Evolutionary conservation across 2,797 vertebrate genomes (phyloP).

Genomic region (Bryconaethiops microstoma): DNA sequence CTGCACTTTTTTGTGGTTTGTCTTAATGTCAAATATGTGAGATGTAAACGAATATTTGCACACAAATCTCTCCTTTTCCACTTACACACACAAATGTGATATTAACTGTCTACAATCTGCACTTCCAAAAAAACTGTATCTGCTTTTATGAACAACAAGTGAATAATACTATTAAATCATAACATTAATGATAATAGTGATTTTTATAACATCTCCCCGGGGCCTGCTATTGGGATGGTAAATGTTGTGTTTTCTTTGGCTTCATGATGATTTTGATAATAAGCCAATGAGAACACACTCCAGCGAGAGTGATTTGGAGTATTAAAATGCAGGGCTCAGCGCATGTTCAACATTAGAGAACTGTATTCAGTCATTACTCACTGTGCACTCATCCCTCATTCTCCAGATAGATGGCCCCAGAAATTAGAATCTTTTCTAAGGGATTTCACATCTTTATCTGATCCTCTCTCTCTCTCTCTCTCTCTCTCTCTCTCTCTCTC

Average conservation of each 20-base stretch:
- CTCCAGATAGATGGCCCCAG: slow-evolving; percentile 18
- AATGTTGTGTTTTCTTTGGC: slow-evolving; percentile 12
- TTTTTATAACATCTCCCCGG: no score
- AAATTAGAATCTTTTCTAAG: slow-evolving; percentile 29
- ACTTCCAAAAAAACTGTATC: neutral
- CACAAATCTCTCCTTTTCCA: neutral
- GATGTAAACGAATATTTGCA: no score
- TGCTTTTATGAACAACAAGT: neutral
- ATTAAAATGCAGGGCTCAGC: slow-evolving; percentile 5
- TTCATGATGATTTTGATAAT: neutral
- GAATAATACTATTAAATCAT: neutral
- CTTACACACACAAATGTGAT: neutral
- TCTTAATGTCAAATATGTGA: no score
- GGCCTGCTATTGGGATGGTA: neutral
- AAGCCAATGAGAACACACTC: neutral
- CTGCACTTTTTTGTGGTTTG: no score
- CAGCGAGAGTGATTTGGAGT: neutral
- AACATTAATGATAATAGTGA: neutral
- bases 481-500: slow-evolving; percentile 16
- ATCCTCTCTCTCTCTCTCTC: neutral
- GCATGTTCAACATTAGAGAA: slow-evolving; percentile 7
- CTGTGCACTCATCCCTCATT: slow-evolving; percentile 24
- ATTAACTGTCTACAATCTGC: neutral
- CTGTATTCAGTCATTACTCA: slow-evolving; percentile 25
- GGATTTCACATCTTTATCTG: slow-evolving; percentile 21